Percentiles rank a stretch among this genome's conserved stretches.
Evolutionary conservation across 2,888 invertebrate species (phyloP).

Genomic region (Hirtodrosophila duncani): DNA sequence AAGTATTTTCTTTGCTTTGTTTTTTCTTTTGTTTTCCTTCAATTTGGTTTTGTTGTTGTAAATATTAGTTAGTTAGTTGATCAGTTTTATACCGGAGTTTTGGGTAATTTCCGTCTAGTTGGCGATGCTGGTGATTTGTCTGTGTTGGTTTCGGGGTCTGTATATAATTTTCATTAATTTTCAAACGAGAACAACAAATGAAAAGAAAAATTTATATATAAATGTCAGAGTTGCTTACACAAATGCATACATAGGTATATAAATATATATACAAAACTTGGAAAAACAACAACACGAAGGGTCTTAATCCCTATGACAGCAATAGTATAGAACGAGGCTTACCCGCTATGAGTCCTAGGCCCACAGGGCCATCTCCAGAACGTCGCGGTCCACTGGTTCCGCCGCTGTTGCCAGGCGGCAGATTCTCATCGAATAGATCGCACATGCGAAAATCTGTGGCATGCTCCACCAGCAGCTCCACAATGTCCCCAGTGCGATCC

Average conservation of each 20-base stretch:
- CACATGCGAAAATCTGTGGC: slow-evolving; percentile 86
- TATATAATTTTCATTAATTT: slow-evolving; percentile 66
- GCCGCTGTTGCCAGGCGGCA: slow-evolving; percentile 79
- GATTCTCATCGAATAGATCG: slow-evolving; percentile 85
- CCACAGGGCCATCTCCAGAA: slow-evolving; percentile 77
- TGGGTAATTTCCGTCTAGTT: slow-evolving; percentile 95
- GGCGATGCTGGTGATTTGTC: slow-evolving; percentile 94
- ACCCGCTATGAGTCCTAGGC: slow-evolving; percentile 78
- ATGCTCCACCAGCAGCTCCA: slow-evolving; percentile 91
- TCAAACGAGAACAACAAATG: slow-evolving; percentile 64
- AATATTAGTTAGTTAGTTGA: no score
- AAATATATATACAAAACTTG: slow-evolving; percentile 20
- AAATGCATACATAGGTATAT: slow-evolving; percentile 10
- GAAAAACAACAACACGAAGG: slow-evolving; percentile 1
- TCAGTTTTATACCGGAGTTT: slow-evolving; percentile 96
- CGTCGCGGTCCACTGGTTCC: slow-evolving; percentile 77
- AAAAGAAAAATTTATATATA: slow-evolving; percentile 48
- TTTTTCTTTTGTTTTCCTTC: slow-evolving; percentile 8
- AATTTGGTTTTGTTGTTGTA: slow-evolving; percentile 1
- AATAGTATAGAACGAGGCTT: no score
- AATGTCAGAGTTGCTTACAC: slow-evolving; percentile 40
- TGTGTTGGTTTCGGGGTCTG: slow-evolving; percentile 86
- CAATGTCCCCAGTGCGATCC: slow-evolving; percentile 91
- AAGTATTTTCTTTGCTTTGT: slow-evolving; percentile 17
- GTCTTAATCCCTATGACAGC: neutral